phyloP scores from a whole-genome alignment of 2,797 vertebrate species.

The Neomorphus geoffroyi region DNA sequence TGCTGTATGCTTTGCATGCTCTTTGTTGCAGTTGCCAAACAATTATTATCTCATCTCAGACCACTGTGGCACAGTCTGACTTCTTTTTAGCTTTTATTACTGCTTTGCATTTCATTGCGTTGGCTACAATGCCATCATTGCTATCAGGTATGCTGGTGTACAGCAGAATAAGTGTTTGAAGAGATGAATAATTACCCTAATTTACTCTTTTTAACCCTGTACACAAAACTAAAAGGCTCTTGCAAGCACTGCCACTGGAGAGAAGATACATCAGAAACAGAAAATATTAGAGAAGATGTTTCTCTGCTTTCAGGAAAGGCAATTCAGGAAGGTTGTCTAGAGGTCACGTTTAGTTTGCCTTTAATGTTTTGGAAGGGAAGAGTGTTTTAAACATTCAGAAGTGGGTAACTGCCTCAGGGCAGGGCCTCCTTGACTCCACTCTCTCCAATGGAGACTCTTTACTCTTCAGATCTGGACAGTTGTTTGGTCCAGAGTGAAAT shows the following conservation, averaged over 20 bases:
- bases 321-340: not conserved
- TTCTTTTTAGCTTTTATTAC: not conserved
- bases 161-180: not conserved
- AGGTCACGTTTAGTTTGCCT: not conserved
- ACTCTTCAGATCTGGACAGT: not conserved
- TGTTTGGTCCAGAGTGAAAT: not conserved
- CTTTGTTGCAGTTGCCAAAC: not conserved
- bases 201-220: not conserved
- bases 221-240: not conserved
- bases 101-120: not conserved
- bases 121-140: not conserved
- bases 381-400: not conserved
- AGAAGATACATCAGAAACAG: not conserved
- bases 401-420: not conserved
- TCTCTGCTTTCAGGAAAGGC: not conserved
- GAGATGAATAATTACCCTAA: not conserved
- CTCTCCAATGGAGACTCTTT: not conserved
- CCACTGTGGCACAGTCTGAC: not conserved
- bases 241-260: not conserved
- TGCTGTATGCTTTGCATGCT: not conserved
- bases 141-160: not conserved
- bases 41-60: not conserved
- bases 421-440: not conserved
- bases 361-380: not conserved
- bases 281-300: not conserved